Evolutionary conservation across 2,113 vertebrate genomes (phyloP).

Genomic region (Jaculus jaculus): DNA sequence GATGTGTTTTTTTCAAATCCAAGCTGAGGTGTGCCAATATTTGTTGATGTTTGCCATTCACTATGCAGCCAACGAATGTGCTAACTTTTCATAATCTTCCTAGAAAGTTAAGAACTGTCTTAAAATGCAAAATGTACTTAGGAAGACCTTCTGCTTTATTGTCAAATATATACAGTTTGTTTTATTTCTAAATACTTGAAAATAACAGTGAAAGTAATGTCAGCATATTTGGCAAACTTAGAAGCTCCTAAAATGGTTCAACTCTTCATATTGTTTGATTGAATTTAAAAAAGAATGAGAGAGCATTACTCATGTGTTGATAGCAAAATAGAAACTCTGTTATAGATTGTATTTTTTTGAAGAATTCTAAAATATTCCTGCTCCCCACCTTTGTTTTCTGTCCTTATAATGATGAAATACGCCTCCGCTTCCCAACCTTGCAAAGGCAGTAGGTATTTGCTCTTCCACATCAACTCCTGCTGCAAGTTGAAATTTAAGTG

Average conservation of each 20-base stretch:
- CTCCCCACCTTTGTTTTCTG: background rate
- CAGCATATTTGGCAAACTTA: background rate
- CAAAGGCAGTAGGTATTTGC: slow-evolving; percentile 19
- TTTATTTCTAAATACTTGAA: background rate
- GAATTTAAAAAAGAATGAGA: background rate
- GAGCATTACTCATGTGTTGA: slow-evolving; percentile 43
- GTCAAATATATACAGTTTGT: background rate
- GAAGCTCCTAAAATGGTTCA: background rate
- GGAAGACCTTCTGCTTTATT: background rate
- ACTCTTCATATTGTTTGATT: background rate
- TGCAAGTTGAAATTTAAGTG: slow-evolving; percentile 18
- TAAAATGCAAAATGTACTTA: background rate
- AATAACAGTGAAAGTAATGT: background rate
- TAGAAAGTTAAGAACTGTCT: background rate
- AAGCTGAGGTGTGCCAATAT: slow-evolving; percentile 29
- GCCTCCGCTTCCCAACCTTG: background rate
- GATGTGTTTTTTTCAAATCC: slow-evolving; percentile 46
- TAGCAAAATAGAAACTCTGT: slow-evolving; percentile 25
- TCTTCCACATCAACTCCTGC: background rate
- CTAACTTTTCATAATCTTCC: background rate
- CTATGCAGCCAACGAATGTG: background rate
- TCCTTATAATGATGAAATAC: background rate
- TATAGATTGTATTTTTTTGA: slow-evolving; percentile 28
- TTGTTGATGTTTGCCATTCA: background rate
- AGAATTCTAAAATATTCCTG: background rate